Conservation (phyloP, 1,140 invertebrate genomes). For the Venturia canescens region DNA sequence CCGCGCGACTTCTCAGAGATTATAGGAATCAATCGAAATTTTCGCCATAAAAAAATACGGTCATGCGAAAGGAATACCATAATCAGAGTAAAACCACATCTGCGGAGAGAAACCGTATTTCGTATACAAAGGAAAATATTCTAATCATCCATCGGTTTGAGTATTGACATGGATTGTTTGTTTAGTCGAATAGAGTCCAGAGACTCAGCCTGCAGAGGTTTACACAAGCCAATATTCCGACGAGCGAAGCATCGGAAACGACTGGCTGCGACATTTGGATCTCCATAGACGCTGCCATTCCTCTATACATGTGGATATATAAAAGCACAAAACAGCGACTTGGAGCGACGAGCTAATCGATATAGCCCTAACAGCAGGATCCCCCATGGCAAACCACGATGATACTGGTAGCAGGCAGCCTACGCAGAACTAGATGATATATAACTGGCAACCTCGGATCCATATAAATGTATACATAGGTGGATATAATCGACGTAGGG, state of each 20-base stretch:
- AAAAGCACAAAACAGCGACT: constrained; percentile 14
- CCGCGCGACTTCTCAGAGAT: too few relatives aligned
- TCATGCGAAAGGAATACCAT: too few relatives aligned
- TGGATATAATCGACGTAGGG: background rate
- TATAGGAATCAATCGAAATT: too few relatives aligned
- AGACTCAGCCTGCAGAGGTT: too few relatives aligned
- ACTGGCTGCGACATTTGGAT: background rate
- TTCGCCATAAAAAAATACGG: too few relatives aligned
- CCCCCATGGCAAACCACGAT: constrained; percentile 4
- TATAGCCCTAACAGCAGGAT: constrained; percentile 23
- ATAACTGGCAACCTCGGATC: background rate
- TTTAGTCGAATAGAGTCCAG: too few relatives aligned
- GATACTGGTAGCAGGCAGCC: background rate
- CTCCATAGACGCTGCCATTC: background rate
- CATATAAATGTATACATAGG: background rate
- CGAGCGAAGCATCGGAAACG: background rate
- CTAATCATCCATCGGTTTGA: too few relatives aligned
- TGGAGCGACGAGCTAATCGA: constrained; percentile 22
- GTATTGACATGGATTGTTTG: too few relatives aligned
- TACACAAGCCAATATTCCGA: background rate
- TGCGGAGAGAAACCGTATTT: too few relatives aligned
- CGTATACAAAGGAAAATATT: too few relatives aligned
- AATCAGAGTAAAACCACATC: too few relatives aligned
- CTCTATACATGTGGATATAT: background rate
- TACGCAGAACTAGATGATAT: constrained; percentile 3